Evolutionary conservation across 2,797 vertebrate genomes (phyloP).

Genomic region (Amblyopsis hoosieri): DNA sequence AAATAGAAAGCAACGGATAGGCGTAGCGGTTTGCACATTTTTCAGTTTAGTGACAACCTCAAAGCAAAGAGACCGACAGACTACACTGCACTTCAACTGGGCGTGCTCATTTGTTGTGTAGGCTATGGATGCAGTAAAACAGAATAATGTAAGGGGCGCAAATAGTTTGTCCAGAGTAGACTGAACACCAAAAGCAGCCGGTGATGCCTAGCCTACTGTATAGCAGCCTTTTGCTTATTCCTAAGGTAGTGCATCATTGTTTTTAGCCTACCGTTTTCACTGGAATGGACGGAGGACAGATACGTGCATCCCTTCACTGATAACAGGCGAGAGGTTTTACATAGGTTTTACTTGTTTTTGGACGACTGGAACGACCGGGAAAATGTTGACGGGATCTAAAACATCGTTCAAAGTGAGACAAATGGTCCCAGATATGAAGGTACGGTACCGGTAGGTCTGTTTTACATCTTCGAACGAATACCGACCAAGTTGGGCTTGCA

Average conservation of each 20-base stretch:
- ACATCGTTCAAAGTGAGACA: slow-evolving; percentile 88
- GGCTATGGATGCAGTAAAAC: slow-evolving; percentile 39
- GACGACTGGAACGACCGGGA: slow-evolving; percentile 18
- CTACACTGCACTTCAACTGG: neutral
- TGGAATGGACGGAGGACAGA: slow-evolving; percentile 14
- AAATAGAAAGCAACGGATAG: slow-evolving; percentile 38
- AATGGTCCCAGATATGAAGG: slow-evolving; percentile 82
- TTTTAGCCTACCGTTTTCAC: neutral
- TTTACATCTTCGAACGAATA: no score
- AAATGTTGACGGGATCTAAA: slow-evolving; percentile 83
- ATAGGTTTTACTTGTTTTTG: neutral
- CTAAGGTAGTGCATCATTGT: neutral
- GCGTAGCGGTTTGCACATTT: slow-evolving; percentile 11
- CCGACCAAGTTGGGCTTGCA: no score
- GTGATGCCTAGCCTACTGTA: neutral
- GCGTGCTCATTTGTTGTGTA: slow-evolving; percentile 4
- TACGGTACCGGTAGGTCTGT: slow-evolving; percentile 47
- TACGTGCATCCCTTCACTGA: slow-evolving; percentile 4
- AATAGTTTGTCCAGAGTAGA: slow-evolving; percentile 32
- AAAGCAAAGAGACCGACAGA: neutral
- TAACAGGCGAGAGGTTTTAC: neutral
- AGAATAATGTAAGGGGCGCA: slow-evolving; percentile 42
- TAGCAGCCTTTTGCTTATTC: slow-evolving; percentile 1
- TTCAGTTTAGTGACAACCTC: neutral
- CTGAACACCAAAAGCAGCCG: slow-evolving; percentile 24